phyloP scores from a whole-genome alignment of 2,888 invertebrate genomes.

The Proisotoma minuta region DNA sequence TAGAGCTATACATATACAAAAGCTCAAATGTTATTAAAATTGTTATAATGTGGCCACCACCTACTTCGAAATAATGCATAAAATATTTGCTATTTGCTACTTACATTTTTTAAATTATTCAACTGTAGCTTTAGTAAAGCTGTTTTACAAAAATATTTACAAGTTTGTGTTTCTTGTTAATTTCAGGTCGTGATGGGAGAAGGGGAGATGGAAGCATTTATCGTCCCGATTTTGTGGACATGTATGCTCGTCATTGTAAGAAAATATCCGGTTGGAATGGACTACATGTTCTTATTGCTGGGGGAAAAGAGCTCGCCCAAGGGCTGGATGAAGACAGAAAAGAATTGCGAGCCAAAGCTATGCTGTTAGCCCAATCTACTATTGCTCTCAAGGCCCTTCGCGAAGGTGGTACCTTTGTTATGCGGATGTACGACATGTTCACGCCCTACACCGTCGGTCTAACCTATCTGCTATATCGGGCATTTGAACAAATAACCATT shows the following conservation, averaged over 20 bases:
- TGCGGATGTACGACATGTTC: conserved; percentile 92
- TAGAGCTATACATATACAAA: too few species aligned
- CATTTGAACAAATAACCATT: conserved; percentile 78
- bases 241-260: conserved; percentile 70
- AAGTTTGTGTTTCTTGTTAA: too few species aligned
- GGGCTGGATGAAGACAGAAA: conserved; percentile 76
- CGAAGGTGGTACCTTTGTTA: conserved; percentile 83
- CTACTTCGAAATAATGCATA: too few species aligned
- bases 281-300: conserved; percentile 95
- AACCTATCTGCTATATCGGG: conserved; percentile 83
- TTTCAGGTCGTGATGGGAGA: conserved; percentile 27
- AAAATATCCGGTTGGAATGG: conserved; percentile 69
- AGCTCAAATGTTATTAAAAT: too few species aligned
- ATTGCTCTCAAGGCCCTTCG: conserved; percentile 81
- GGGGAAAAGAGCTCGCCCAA: conserved; percentile 61
- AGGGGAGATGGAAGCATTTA: conserved; percentile 83
- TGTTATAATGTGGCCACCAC: too few species aligned
- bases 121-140: too few species aligned
- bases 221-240: conserved; percentile 72
- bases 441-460: conserved; percentile 90
- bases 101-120: too few species aligned
- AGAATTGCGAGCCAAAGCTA: conserved; percentile 88
- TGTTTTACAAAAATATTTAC: too few species aligned
- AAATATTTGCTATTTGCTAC: too few species aligned
- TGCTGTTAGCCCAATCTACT: conserved; percentile 90